Percentiles rank a stretch among this genome's conserved stretches.
Evolutionary conservation across 1,140 invertebrate genomes (phyloP).

Genomic region (Metopolophium dirhodum): DNA sequence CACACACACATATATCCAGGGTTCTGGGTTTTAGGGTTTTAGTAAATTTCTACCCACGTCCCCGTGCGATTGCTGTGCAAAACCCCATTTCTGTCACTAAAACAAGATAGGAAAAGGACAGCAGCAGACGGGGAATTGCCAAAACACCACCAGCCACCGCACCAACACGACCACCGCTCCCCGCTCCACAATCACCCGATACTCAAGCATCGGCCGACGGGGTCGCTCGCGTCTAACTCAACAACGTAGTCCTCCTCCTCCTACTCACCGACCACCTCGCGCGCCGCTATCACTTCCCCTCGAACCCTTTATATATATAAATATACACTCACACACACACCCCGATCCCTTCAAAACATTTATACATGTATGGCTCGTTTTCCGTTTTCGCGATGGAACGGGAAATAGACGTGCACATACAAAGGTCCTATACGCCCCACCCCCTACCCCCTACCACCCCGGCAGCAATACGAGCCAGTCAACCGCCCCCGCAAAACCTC

Average conservation of each 20-base stretch:
- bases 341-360: constrained; percentile 45
- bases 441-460: no score
- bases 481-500: constrained; percentile 23
- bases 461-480: background rate
- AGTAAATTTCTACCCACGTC: constrained; percentile 44
- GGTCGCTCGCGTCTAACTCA: constrained; percentile 36
- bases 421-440: constrained; percentile 36
- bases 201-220: background rate
- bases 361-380: constrained; percentile 29
- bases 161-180: background rate
- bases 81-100: constrained; percentile 51
- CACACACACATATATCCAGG: constrained; percentile 1
- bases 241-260: background rate
- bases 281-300: background rate
- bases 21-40: constrained; percentile 53
- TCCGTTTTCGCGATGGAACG: constrained; percentile 56
- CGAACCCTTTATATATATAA: background rate
- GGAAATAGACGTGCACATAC: constrained; percentile 53
- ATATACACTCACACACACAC: background rate
- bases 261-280: background rate
- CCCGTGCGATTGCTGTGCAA: constrained; percentile 7
- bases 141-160: background rate
- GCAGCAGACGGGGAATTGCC: constrained; percentile 52
- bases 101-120: constrained; percentile 53
- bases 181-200: background rate